Conservation (phyloP, 2,113 vertebrate species). For the Rallus limicola region DNA sequence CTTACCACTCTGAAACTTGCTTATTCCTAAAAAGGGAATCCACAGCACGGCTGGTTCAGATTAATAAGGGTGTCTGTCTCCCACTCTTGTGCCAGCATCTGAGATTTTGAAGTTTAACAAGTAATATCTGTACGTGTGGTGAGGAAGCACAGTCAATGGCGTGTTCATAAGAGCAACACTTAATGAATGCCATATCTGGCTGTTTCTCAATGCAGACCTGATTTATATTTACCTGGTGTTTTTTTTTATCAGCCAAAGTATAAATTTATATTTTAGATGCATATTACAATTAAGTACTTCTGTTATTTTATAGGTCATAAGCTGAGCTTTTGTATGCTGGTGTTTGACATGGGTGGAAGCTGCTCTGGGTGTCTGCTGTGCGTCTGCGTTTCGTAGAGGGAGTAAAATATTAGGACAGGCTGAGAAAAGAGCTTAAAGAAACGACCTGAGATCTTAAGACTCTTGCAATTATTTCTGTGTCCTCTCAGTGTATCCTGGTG, state of each 20-base stretch:
- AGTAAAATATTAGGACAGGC: neutral
- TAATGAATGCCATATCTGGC: neutral
- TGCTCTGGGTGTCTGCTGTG: neutral
- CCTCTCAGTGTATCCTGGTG: neutral
- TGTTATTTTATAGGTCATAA: neutral
- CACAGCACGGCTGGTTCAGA: neutral
- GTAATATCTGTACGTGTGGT: neutral
- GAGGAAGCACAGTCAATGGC: neutral
- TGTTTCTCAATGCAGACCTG: neutral
- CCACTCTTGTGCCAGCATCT: neutral
- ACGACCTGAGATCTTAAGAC: neutral
- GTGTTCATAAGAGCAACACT: neutral
- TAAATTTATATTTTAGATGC: neutral
- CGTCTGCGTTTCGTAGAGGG: rapidly evolving
- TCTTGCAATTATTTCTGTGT: neutral
- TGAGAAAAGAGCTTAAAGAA: neutral
- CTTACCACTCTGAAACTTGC: slow-evolving; percentile 15
- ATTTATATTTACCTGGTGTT: neutral
- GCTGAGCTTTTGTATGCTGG: rapidly evolving
- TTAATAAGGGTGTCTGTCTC: neutral
- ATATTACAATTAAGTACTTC: neutral
- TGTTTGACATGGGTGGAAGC: neutral
- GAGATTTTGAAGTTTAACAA: neutral
- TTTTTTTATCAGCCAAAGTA: neutral
- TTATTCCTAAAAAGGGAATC: slow-evolving; percentile 29